Base-by-base conservation (phyloP, 2,888 invertebrate genomes). In the Philhelius pedissequus region DNA sequence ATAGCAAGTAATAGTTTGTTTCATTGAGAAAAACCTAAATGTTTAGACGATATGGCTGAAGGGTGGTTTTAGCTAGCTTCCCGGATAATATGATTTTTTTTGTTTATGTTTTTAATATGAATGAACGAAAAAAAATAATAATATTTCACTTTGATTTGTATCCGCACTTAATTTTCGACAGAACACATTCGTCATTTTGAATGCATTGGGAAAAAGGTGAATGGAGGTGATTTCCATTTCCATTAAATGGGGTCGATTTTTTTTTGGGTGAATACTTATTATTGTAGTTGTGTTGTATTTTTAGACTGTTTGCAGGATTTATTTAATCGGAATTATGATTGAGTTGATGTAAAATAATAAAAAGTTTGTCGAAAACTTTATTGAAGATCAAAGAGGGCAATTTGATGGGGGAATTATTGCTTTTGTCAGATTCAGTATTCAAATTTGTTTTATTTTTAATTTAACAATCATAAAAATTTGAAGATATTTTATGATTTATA, bases 151-250 rank as follows among this genome's bases (percentile, higher is more conserved):
- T 64, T 64, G 64, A 64, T 64, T 64, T 64, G 64, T 64, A 48
- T 64, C 32, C 48, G 32, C 64, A 64, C 64, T 64, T 64, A 64
- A 48, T 32, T 64, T 48, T 64, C 64, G 48, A 64, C 64, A 45
- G 48, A 30, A 25, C 25, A 56, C 71, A 50, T 71, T 64, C 30
- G 30, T 70, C 70, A 56, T 50, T 35, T 45, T 48, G 43, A 64
- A 56, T 75, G 75, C 68, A 68, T 75, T 45, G 76, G 20, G 32
- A 32, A 40, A 43, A 69, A 76, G 50, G 52, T 60, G 68, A 69
- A 58, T 73, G 38, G 58, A 66, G 45, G 56, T 54, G 77, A 48
- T 48, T 48, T 40, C 11, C 11, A 25, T 18, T 40, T 56, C 11
- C 11, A 25, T 18, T 40, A 50, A 64, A 50, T 43, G 71, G 56